These are phyloP conservation scores for Eupithecia pulchellata DNA, from an alignment of 2,888 invertebrate species.

Conservation along the genomic window DNA sequence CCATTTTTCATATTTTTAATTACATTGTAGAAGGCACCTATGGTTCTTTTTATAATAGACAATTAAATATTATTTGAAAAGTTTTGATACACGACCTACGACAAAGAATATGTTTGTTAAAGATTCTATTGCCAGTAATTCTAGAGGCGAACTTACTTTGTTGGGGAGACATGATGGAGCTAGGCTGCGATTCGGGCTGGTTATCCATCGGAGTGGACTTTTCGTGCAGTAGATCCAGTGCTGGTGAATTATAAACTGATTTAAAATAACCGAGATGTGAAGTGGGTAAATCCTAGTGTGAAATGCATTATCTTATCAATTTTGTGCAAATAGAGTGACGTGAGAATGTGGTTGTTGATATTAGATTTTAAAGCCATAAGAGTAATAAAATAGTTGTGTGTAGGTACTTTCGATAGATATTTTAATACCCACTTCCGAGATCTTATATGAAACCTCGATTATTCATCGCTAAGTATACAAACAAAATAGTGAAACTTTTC, in stretches of 20 bases:
- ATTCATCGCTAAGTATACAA: neutral
- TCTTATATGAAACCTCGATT: neutral
- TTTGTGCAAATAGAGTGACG: constrained; percentile 30
- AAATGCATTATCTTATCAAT: constrained; percentile 52
- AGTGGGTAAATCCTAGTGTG: too few species aligned
- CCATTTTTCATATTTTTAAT: too few species aligned
- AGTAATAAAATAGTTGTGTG: neutral
- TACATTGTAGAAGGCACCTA: too few species aligned
- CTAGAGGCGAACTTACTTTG: constrained; percentile 82
- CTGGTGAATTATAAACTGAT: constrained; percentile 66
- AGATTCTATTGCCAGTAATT: too few species aligned
- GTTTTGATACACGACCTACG: too few species aligned
- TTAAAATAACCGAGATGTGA: constrained; percentile 21
- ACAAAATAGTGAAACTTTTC: neutral
- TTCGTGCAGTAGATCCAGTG: constrained; percentile 88
- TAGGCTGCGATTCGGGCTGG: constrained; percentile 73
- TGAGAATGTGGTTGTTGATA: constrained; percentile 23
- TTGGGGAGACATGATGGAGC: constrained; percentile 77
- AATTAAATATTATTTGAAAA: too few species aligned
- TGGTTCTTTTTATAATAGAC: too few species aligned
- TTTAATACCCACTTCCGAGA: neutral
- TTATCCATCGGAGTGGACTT: constrained; percentile 84
- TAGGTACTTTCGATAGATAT: neutral
- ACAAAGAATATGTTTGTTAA: too few species aligned
- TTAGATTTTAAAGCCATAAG: constrained; percentile 17